Percentiles rank a stretch among this genome's conserved stretches.
These are phyloP conservation scores for Sprattus sprattus DNA, from an alignment of 2,113 vertebrate species.

Conservation along the genomic window DNA sequence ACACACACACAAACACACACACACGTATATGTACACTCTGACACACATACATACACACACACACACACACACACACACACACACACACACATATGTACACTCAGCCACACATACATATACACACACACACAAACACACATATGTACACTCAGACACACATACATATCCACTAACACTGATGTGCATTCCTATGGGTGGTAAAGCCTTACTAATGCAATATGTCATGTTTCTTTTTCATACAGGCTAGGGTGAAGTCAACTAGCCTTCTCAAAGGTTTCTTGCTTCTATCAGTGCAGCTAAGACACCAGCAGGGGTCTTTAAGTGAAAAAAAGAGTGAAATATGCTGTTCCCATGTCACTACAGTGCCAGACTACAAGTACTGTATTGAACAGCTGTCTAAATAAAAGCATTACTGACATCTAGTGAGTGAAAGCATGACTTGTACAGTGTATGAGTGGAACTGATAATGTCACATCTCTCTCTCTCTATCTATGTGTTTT, in stretches of 20 bases:
- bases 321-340: not conserved
- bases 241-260: not conserved
- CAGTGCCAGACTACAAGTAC: not conserved
- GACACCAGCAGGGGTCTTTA: not conserved
- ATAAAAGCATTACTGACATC: not conserved
- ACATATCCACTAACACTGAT: no score
- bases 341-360: not conserved
- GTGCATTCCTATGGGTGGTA: no score
- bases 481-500: no score
- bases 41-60: not conserved
- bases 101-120: no score
- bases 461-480: not conserved
- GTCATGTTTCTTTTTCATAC: not conserved
- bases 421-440: not conserved
- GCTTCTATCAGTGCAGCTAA: not conserved
- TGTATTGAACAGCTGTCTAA: not conserved
- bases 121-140: no score
- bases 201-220: no score
- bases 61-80: not conserved
- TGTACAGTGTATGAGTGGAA: not conserved
- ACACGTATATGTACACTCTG: not conserved
- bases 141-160: no score
- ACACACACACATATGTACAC: not conserved
- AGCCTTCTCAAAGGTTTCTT: not conserved
- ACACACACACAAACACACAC: not conserved